A percentile compares a stretch with the other conserved stretches of the same genome.
Conservation (phyloP, 2,113 vertebrate species). For the Phrynosoma blainvillii region DNA sequence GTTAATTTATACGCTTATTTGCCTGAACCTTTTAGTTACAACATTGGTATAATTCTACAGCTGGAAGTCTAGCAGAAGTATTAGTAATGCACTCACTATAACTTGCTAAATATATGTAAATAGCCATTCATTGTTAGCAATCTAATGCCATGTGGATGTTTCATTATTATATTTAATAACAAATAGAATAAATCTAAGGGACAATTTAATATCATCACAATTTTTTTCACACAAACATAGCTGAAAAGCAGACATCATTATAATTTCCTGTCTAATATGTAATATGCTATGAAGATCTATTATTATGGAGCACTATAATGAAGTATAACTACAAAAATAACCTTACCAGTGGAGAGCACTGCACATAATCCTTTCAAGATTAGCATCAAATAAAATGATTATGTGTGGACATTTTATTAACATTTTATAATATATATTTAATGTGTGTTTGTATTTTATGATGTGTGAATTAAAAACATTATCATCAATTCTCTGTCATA, state of each 20-base stretch:
- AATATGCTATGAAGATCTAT: slow-evolving; percentile 34
- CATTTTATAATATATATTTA: not conserved
- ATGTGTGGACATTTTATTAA: not conserved
- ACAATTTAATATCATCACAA: slow-evolving; percentile 38
- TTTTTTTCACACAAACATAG: slow-evolving; percentile 15
- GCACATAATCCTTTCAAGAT: not conserved
- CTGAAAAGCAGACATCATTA: slow-evolving; percentile 45
- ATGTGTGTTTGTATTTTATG: not conserved
- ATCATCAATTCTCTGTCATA: slow-evolving; percentile 16
- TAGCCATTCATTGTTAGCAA: slow-evolving; percentile 11
- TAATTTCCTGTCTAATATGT: slow-evolving; percentile 38
- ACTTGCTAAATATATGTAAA: slow-evolving; percentile 33
- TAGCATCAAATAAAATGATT: not conserved
- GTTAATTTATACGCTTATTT: slow-evolving; percentile 36
- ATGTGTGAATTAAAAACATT: not conserved
- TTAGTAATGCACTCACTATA: slow-evolving; percentile 14
- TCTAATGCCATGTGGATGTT: slow-evolving; percentile 44
- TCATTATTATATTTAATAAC: slow-evolving; percentile 40
- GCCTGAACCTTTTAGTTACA: slow-evolving; percentile 8
- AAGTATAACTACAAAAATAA: slow-evolving; percentile 32
- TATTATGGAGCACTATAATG: slow-evolving; percentile 34
- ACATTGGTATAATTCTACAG: slow-evolving; percentile 34
- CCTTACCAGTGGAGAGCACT: not conserved
- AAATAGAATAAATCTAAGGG: slow-evolving; percentile 12
- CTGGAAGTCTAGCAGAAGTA: slow-evolving; percentile 42